A percentile compares a stretch with the other conserved stretches of the same genome.
phyloP scores from a whole-genome alignment of 2,888 invertebrate genomes.

The Dromius quadrimaculatus region DNA sequence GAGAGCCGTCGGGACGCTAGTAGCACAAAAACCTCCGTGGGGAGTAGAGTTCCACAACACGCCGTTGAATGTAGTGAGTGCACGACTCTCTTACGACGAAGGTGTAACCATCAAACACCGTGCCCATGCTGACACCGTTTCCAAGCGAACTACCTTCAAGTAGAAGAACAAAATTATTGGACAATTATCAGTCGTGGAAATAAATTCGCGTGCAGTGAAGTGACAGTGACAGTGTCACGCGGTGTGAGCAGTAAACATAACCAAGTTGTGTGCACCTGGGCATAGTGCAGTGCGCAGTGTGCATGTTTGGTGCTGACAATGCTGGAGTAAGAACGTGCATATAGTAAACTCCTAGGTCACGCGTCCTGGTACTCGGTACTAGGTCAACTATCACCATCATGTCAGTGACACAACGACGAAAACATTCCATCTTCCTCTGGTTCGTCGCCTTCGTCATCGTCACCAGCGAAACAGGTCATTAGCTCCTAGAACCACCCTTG shows the following conservation, averaged over 20 bases:
- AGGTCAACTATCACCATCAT: slow-evolving; percentile 22
- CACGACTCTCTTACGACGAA: neutral
- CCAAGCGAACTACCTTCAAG: neutral
- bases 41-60: neutral
- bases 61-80: slow-evolving; percentile 7
- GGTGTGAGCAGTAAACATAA: slow-evolving; percentile 9
- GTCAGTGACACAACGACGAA: slow-evolving; percentile 17
- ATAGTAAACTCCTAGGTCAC: neutral
- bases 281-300: neutral
- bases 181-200: too few species aligned
- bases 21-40: slow-evolving; percentile 39
- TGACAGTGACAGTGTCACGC: slow-evolving; percentile 16
- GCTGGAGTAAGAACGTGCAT: slow-evolving; percentile 12
- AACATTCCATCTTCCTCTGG: slow-evolving; percentile 42
- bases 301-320: slow-evolving; percentile 18
- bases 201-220: neutral
- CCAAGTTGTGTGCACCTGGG: neutral
- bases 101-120: slow-evolving; percentile 26
- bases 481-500: neutral
- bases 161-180: too few species aligned
- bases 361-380: slow-evolving; percentile 7
- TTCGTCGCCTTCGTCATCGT: slow-evolving; percentile 34
- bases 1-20: slow-evolving; percentile 39
- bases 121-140: neutral
- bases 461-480: slow-evolving; percentile 51